Evolutionary conservation across 2,888 invertebrate species (phyloP), one percentile per base, ranked within the genome.

Genomic region (Nebria brevicollis): DNA sequence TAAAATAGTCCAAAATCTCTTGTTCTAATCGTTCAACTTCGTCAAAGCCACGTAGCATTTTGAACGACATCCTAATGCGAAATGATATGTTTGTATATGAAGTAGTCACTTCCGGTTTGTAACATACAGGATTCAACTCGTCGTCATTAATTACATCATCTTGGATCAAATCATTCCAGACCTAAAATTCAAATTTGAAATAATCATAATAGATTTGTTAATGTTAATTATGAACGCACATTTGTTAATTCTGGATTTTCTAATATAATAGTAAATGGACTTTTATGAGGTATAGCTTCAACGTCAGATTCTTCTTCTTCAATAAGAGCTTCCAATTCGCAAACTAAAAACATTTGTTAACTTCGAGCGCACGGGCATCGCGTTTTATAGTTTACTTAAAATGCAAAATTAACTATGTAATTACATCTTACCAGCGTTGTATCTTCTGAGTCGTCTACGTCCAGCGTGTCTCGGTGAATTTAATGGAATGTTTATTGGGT

Each of bases 241-340:
- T 75, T 26, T 72, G 54, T 75, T 6, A 70, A 64, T 2, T 80
- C 80, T 15, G 75, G 75, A 75, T 80, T 80, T n/a, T 75, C 72
- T 34, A 80, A 34, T 43, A 80, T 75, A n/a, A 43, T 64, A 34
- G 75, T 20, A 41, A 80, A 80, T 64, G 72, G 65, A 64, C 80
- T 80, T 15, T 26, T 75, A 80, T 80, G 75, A 75, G 80, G 75
- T 15, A 75, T 70, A n/a, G 42, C 75, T n/a, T 80, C 72, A 20
- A 34, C 8, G 25, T 80, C 75, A 11, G 20, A 8, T 75, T 75
- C 75, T 68, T 80, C 80, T 42, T 79, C 79, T 80, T 80, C 75
- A 70, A 80, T 80, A 6, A 75, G 20, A 41, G 75, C 80, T 54
- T 64, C 25, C 13, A 80, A 54, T 54, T 80, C 80, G 66, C 74